Evolutionary conservation across 2,888 invertebrate species (phyloP), one percentile per base, ranked within the genome.

Genomic region (Tinea trinotella): DNA sequence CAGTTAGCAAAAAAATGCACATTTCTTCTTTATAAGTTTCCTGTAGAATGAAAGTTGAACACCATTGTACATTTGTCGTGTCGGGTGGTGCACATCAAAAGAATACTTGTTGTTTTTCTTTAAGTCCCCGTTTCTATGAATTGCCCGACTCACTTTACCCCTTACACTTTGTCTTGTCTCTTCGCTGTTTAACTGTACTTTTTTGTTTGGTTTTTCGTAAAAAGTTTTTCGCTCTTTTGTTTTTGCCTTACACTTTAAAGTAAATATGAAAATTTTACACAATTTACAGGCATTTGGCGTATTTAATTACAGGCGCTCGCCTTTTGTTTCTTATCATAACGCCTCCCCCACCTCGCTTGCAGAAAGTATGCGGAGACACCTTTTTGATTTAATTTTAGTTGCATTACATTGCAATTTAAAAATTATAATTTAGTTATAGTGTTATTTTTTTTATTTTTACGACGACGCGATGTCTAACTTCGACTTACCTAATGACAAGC

Each of bases 101-200:
- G 40, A 40, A 40, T 13, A n/a, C 2, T 15, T 15, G 40, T 40
- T 15, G n/a, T 40, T 40, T n/a, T 10, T 48, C 48, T 19, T 20
- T 17, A n/a, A n/a, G n/a, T n/a, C n/a, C n/a, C 15, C 13, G 46
- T 12, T 50, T 24, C 18, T 50, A 50, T 50, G 24, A 50, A 50
- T 50, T 50, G 50, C 15, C 50, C 24, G 50, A 24, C 50, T 15
- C 50, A 15, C 50, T 64, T 63, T 64, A 24, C 46, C 48, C 24
- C 18, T 18, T 50, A 50, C 50, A 50, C 50, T 50, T 24, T 50
- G 50, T 50, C 50, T 10, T 50, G 48, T 48, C 48, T 48, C 13
- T 40, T 40, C 40, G 40, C n/a, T 15, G 40, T 40, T 12, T 46
- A 17, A 19, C 46, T 46, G 46, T 46, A 50, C 50, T 24, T 50